These are phyloP conservation scores for Eristalinus sepulchralis DNA, from an alignment of 2,888 invertebrate genomes.

Conservation along the genomic window DNA sequence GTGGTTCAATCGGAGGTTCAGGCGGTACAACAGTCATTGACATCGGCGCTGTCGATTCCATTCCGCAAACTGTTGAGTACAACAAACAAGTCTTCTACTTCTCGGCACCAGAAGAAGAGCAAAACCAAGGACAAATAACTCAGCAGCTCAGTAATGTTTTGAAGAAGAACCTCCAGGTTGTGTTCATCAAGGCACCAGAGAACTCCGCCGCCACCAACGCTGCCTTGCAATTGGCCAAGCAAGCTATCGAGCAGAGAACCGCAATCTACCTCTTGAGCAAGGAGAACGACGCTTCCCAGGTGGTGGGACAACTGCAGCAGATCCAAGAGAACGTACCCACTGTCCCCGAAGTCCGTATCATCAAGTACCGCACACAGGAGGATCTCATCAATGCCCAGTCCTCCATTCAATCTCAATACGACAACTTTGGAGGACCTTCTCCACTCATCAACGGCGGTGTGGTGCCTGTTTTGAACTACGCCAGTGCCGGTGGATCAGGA, in stretches of 20 bases:
- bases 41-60: conserved; percentile 20
- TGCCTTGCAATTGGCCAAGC: conserved; percentile 77
- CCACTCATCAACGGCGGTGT: conserved; percentile 68
- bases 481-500: conserved; percentile 4
- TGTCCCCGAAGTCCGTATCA: conserved; percentile 73
- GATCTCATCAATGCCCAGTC: conserved; percentile 71
- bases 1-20: not conserved
- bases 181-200: conserved; percentile 79
- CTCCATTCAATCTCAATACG: conserved; percentile 72
- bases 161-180: conserved; percentile 76
- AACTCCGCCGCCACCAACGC: conserved; percentile 77
- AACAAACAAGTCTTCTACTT: conserved; percentile 76
- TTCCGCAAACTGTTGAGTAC: conserved; percentile 47
- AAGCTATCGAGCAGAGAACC: conserved; percentile 78
- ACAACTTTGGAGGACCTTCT: conserved; percentile 66
- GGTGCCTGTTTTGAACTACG: conserved; percentile 76
- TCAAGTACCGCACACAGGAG: conserved; percentile 73
- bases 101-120: conserved; percentile 75
- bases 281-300: conserved; percentile 75
- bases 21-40: not conserved
- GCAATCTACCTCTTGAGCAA: conserved; percentile 79
- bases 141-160: conserved; percentile 66
- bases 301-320: conserved; percentile 74
- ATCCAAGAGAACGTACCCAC: conserved; percentile 68
- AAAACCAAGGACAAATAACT: conserved; percentile 68